Conservation (phyloP, 92 coral and sea anemone species). For the Umimayanthus chanpuru region DNA sequence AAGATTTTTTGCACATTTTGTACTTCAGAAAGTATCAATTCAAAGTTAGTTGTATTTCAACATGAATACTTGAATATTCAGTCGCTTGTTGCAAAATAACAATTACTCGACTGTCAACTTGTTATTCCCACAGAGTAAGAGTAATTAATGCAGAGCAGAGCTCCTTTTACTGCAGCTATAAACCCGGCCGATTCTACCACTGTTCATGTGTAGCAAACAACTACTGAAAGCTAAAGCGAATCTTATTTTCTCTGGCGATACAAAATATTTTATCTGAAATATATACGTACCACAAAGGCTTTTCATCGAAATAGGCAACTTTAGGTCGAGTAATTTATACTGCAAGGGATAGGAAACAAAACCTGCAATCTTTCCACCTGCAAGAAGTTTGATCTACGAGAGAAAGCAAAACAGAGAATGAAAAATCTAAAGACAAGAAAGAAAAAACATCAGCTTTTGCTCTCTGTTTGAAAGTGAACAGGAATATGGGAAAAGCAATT, state of each 20-base stretch:
- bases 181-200: background rate
- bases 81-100: too few species aligned
- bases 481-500: too few species aligned
- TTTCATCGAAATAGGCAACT: conserved; percentile 39
- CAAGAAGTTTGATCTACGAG: conserved; percentile 45
- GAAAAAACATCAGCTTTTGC: background rate
- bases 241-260: background rate
- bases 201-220: background rate
- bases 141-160: background rate
- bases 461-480: too few species aligned
- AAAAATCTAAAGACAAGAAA: background rate
- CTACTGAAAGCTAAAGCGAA: background rate
- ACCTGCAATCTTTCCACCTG: conserved; percentile 39
- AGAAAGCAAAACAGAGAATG: background rate
- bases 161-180: background rate
- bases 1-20: too few species aligned
- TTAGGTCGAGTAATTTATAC: conserved; percentile 26
- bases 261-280: background rate
- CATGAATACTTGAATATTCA: too few species aligned
- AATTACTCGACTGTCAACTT: too few species aligned
- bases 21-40: too few species aligned
- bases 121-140: too few species aligned
- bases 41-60: too few species aligned
- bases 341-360: conserved; percentile 36
- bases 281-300: conserved; percentile 44